These are phyloP conservation scores for Ceratina japonica DNA, from an alignment of 1,140 invertebrate species.

Conservation along the genomic window DNA sequence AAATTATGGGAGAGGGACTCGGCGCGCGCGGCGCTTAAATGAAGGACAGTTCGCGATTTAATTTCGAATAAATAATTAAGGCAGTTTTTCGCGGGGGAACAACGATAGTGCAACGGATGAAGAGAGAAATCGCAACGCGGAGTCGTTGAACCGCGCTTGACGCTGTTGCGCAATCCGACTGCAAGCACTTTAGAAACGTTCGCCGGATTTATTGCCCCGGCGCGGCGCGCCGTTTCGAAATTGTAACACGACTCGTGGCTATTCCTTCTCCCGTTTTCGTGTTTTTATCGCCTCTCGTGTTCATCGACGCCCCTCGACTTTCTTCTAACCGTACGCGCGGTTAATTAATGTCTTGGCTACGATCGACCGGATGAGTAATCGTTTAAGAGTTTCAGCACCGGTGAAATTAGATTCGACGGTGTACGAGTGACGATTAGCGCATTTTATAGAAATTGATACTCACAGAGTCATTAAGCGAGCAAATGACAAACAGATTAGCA, in stretches of 20 bases:
- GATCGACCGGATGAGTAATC: neutral
- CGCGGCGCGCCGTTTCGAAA: constrained; percentile 39
- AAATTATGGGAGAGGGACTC: no score
- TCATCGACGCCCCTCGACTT: neutral
- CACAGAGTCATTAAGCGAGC: no score
- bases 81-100: constrained; percentile 34
- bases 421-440: neutral
- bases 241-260: constrained; percentile 22
- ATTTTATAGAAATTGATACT: neutral
- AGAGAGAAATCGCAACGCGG: constrained; percentile 10
- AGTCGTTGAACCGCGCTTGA: constrained; percentile 38
- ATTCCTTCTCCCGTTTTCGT: neutral
- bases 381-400: neutral
- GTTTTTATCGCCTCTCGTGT: neutral
- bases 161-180: constrained; percentile 16
- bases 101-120: constrained; percentile 30
- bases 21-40: no score
- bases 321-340: neutral
- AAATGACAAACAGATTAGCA: no score
- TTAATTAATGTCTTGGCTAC: neutral
- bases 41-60: no score
- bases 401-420: neutral
- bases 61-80: constrained; percentile 68
- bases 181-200: constrained; percentile 37
- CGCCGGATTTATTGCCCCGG: constrained; percentile 39